Evolutionary conservation across 1,140 invertebrate species (phyloP), one percentile per base, ranked within the genome.

Genomic region (Asbolus verrucosus): DNA sequence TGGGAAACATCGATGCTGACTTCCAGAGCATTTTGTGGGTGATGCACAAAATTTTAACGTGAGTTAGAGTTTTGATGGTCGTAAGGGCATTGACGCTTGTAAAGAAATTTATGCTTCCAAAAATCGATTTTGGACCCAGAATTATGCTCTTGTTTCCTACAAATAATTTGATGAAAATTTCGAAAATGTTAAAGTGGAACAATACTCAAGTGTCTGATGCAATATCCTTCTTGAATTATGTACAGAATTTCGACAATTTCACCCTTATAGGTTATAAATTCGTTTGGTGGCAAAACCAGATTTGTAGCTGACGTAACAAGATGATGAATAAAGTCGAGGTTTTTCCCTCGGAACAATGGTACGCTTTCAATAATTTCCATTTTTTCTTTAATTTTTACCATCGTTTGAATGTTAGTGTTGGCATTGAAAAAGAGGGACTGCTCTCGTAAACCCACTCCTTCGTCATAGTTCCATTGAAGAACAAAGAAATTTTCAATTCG

Each of bases 401-500:
- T 60, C 16, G 27, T 38, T 18, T 65, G 65, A 8, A 69, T 38
- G 15, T 67, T 65, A 11, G 11, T 9, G 3, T 69, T 21, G 14
- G 59, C 39, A 24, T 71, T 71, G 11, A 54, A 62, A 9, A 69
- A 11, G 9, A 71, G 19, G 1, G 54, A 36, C 16, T 71, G 65
- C 39, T 68, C 63, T 11, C 11, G 24, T 6, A 71, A 46, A n/a
- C 16, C 19, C 8, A 39, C 2, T 0, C 50, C 72, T 69, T 71
- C 61, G 73, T 84, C 82, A 54, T 83, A 83, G 59, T 82, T 79
- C 83, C 83, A 84, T 60, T 84, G 83, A 5, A 84, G 70, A 70
- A 82, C 80, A 63, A 83, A 84, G 73, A 82, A 84, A 0, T 81
- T 78, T 80, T 82, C 82, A 24, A 84, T 82, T 65, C 83, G 76